These are phyloP conservation scores for Oedothorax gibbosus DNA, from an alignment of 1,140 invertebrate species.

Conservation along the genomic window DNA sequence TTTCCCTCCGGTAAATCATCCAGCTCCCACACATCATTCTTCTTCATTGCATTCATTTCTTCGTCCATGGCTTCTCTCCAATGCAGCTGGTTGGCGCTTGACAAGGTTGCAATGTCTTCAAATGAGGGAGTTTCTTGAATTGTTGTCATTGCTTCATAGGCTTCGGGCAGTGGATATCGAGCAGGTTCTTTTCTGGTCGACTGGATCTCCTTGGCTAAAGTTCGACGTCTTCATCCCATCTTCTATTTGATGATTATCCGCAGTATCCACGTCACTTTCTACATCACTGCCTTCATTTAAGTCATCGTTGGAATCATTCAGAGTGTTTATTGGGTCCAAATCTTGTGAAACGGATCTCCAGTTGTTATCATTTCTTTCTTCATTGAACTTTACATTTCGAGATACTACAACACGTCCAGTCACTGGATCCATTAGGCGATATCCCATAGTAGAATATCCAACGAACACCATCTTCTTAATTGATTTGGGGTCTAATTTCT, in stretches of 20 bases:
- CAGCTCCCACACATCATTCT: slow-evolving; percentile 56
- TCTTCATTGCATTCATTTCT: slow-evolving; percentile 48
- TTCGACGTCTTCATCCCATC: too few relatives aligned
- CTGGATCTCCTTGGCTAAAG: too few relatives aligned
- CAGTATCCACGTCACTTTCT: too few relatives aligned
- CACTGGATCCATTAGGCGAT: slow-evolving; percentile 15
- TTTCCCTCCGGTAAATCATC: background rate
- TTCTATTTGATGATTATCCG: too few relatives aligned
- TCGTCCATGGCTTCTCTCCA: slow-evolving; percentile 49
- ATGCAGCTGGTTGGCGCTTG: background rate
- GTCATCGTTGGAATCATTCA: too few relatives aligned
- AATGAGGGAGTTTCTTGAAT: background rate
- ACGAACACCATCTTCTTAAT: slow-evolving; percentile 1
- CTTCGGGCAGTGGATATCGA: too few relatives aligned
- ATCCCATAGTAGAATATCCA: slow-evolving; percentile 16
- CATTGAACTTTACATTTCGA: slow-evolving; percentile 32
- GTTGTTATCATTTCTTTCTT: slow-evolving; percentile 60
- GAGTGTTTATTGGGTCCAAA: too few relatives aligned
- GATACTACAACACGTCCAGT: slow-evolving; percentile 3
- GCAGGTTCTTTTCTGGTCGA: too few relatives aligned
- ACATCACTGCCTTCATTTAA: too few relatives aligned
- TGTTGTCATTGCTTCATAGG: slow-evolving; percentile 17
- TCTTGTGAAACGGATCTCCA: too few relatives aligned
- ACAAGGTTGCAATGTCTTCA: background rate
- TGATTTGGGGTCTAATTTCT: slow-evolving; percentile 26